Base-by-base conservation (phyloP, 1,140 invertebrate species). In the Doryteuthis pealeii region DNA sequence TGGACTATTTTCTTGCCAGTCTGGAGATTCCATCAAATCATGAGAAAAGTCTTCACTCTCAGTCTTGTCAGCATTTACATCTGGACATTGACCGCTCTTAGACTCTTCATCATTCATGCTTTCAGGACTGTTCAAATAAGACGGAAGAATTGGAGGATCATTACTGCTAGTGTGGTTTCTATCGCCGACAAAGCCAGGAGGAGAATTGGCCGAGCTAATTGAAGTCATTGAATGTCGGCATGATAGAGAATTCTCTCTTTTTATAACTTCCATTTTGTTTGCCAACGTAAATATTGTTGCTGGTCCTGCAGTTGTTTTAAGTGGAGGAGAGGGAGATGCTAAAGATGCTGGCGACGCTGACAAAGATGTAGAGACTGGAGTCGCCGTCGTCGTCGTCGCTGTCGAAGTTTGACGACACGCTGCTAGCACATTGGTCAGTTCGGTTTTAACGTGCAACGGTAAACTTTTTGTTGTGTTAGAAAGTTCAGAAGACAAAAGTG, bases 91-190 rank as follows among this genome's bases (percentile, higher is more conserved):
- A 31, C 30, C 32, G 10, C 30, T 33, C 31, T 68, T 31, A 6
- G 30, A 68, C 30, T 68, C 66, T 26, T 68, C 66, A 22, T 68
- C 66, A 31, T 68, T 68, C 66, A 68, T 31, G 30, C 66, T 68
- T 33, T 68, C 66, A 18, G 66, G 66, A 68, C 66, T 68, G 66
- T 33, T 33, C 30, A 68, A 8, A 68, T 33, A 68, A 30, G 28
- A 68, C 18, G 32, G 66, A 62, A 62, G 54, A 62, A 40, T 40
- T 40, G 35, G 4, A 40, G 35, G 10, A 8, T 62, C 26, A 6
- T 62, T 62, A 1, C 26, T 62, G 18, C 5, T 22, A 62, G 18
- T 15, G 18, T 62, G 15, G 2, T 4, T 62, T 22, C 18, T 62
- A 22, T 49, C 22, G 26, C 26, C 18, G 18, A 14, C 18, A 18